A percentile compares a stretch with the other conserved stretches of the same genome.
These are phyloP conservation scores for Ophthalmolycus amberensis DNA, from an alignment of 2,113 vertebrate genomes.

Conservation along the genomic window DNA sequence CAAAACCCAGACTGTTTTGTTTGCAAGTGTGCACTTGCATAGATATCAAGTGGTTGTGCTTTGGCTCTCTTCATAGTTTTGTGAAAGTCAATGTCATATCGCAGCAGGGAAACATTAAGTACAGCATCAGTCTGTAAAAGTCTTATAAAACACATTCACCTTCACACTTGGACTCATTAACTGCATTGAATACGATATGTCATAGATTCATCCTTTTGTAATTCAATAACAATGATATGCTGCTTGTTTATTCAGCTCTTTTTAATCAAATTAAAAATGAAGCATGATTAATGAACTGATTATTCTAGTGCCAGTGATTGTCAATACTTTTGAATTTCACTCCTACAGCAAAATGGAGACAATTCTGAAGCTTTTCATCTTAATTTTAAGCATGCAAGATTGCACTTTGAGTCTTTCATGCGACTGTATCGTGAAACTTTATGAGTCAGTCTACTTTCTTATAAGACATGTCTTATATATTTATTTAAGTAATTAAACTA, in stretches of 20 bases:
- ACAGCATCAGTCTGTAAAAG: conserved; percentile 3
- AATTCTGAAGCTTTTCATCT: conserved; percentile 6
- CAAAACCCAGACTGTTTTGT: neutral
- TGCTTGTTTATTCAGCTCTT: conserved; percentile 5
- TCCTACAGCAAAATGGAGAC: neutral
- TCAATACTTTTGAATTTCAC: neutral
- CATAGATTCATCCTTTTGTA: neutral
- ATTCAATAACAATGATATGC: conserved; percentile 18
- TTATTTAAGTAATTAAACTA: neutral
- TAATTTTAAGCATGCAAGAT: neutral
- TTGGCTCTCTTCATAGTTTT: neutral
- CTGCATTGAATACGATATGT: neutral
- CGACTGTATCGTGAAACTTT: neutral
- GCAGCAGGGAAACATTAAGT: neutral
- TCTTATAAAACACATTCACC: conserved; percentile 10
- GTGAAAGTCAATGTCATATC: neutral
- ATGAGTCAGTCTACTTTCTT: conserved; percentile 10
- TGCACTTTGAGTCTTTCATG: conserved; percentile 6
- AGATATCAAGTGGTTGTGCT: neutral
- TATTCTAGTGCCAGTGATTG: neutral
- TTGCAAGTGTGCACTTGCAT: neutral
- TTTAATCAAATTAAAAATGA: neutral
- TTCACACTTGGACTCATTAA: conserved; percentile 14
- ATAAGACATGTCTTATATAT: neutral
- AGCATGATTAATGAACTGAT: neutral